Base-by-base conservation (phyloP, 2,113 vertebrate species). In the Casuarius casuarius region DNA sequence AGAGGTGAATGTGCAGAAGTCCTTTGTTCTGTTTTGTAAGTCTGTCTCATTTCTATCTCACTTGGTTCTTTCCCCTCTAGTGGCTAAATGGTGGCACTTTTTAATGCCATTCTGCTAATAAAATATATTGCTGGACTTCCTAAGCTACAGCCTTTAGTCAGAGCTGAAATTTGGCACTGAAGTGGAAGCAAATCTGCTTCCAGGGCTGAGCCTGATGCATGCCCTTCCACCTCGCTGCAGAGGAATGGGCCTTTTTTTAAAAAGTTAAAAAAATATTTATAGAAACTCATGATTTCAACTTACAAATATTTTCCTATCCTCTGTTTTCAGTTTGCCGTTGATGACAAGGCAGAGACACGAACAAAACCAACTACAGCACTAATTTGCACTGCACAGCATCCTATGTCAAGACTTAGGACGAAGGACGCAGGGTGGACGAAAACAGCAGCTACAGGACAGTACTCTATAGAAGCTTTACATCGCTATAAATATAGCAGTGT, bases 391-490 rank as follows among this genome's bases (percentile, higher is more conserved):
- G 28, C 54, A 29, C 16, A 56, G 9, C 29, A 15, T 21, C 9
- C 6, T 7, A 4, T 1, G 3, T 10, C 10, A 7, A 83, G 62
- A 38, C 13, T 18, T 15, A 8, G 0, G 12, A 38, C 0, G 3
- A 85, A 62, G 58, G 35, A 72, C 8, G 61, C 44, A 29, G 72
- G 28, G 62, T 20, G 12, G 42, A 66, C 33, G 48, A n/a, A 85
- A 85, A 42, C 0, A 0, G 22, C 7, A 6, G 12, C n/a, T 14
- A 17, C 28, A 19, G 0, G 7, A 42, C 10, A 7, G 70, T 38
- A 29, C 40, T 79, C 38, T 46, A 14, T n/a, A 22, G 3, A 31
- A 74, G 79, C 28, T 79, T 74, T 31, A 7, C 6, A 3, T 44
- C 10, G 42, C 5, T 35, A 28, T 25, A 78, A 73, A 49, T 3